phyloP scores from a whole-genome alignment of 2,888 invertebrate species.

The Agonopterix arenella region DNA sequence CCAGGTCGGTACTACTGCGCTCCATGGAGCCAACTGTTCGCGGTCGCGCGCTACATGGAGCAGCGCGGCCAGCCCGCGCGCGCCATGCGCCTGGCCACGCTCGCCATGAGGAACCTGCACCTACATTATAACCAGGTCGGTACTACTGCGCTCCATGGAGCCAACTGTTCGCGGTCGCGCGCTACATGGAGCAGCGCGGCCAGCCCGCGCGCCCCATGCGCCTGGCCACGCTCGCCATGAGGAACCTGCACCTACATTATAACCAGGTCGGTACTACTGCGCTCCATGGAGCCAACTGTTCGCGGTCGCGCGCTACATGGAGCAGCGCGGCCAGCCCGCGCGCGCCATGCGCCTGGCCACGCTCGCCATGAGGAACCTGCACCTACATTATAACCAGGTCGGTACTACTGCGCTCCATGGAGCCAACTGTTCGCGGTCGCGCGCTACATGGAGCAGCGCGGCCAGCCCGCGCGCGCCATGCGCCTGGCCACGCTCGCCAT shows the following conservation, averaged over 20 bases:
- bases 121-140: constrained; percentile 87
- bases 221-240: constrained; percentile 88
- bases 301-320: constrained; percentile 43
- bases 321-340: constrained; percentile 89
- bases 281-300: too few relatives aligned
- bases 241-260: constrained; percentile 88
- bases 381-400: constrained; percentile 89
- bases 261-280: constrained; percentile 78
- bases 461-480: too few relatives aligned
- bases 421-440: too few relatives aligned
- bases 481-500: too few relatives aligned
- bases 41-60: constrained; percentile 91
- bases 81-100: constrained; percentile 87
- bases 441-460: too few relatives aligned
- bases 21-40: constrained; percentile 82
- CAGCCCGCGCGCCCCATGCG: constrained; percentile 90
- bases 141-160: constrained; percentile 34
- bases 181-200: constrained; percentile 91
- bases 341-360: constrained; percentile 88
- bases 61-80: constrained; percentile 88
- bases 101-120: constrained; percentile 90
- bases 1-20: constrained; percentile 68
- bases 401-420: neutral
- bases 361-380: constrained; percentile 89
- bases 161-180: constrained; percentile 89